phyloP scores from a whole-genome alignment of 2,888 invertebrate species.

The Electrophaes corylata region DNA sequence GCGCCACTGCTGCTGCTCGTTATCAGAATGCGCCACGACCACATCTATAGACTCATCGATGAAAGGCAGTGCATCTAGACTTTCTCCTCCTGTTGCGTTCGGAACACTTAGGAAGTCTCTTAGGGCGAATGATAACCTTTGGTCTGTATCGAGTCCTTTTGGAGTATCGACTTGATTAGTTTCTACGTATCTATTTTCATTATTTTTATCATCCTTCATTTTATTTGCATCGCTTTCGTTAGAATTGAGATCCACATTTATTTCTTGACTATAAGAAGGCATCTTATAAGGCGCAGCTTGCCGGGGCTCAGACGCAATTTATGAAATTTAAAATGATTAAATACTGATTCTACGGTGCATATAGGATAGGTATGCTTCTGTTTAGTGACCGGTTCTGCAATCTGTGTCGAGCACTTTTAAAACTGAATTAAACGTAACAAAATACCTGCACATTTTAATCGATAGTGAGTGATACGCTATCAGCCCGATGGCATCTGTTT shows the following conservation, averaged over 20 bases:
- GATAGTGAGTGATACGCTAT: conserved; percentile 54
- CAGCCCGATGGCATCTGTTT: conserved; percentile 53
- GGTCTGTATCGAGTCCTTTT: conserved; percentile 62
- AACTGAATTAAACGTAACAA: conserved; percentile 44
- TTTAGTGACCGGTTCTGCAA: conserved; percentile 19
- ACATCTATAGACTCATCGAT: conserved; percentile 68
- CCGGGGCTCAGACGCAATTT: background rate
- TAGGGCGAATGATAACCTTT: conserved; percentile 67
- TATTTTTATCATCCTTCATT: conserved; percentile 57
- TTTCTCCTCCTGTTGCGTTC: conserved; percentile 13
- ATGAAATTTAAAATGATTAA: background rate
- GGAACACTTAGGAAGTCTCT: conserved; percentile 68
- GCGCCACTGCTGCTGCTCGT: conserved; percentile 58
- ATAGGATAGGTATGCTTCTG: conserved; percentile 9
- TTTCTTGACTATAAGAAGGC: conserved; percentile 76
- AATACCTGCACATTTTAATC: conserved; percentile 66
- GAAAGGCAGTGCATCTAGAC: conserved; percentile 55
- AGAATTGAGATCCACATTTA: conserved; percentile 71
- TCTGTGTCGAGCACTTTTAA: conserved; percentile 28
- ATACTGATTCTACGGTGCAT: conserved; percentile 9
- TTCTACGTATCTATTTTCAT: conserved; percentile 52
- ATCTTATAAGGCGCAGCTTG: conserved; percentile 51
- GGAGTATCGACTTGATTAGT: conserved; percentile 55
- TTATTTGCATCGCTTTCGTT: conserved; percentile 64
- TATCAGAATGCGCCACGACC: conserved; percentile 60